Base-by-base conservation (phyloP, 1,140 invertebrate genomes). In the Neuroterus valhalla region DNA sequence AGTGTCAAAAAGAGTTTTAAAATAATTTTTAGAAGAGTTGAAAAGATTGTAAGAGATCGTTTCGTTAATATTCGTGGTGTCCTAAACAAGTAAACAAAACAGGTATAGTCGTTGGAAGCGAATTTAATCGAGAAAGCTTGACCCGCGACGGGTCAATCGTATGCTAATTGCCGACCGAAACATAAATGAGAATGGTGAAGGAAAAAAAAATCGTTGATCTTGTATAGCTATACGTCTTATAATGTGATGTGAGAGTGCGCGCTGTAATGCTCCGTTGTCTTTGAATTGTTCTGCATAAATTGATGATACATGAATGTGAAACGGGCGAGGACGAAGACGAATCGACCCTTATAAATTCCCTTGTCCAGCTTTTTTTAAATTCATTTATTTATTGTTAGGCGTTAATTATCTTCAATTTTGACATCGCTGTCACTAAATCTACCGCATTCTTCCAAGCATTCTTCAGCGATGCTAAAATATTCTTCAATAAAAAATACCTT, bases 231-330 rank as follows among this genome's bases (percentile, higher is more conserved):
- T 44, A 21, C 43, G 26, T 62, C 31, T n/a, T 26, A 23, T 23
- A 26, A 43, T 43, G 48, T 55, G 43, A 19, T 23, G 80, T 79
- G 82, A 81, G 81, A 82, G 75, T 70, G 80, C 81, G 81, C 79
- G 79, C 80, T 78, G 83, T 88, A 89, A 89, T 89, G 86, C 86
- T 80, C 83, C 84, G 84, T 86, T 84, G 86, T 89, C 85, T 87
- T 88, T 88, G 87, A 88, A 89, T 89, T 87, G 88, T 89, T 89
- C 88, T 89, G 87, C 88, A 89, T 89, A 89, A 89, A 89, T 89
- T 89, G 86, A 88, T 89, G 87, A 89, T 88, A 85, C 83, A 85
- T 84, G n/a, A 46, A n/a, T 46, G n/a, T 68, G 45, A 46, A 46
- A n/a, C n/a, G n/a, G 12, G n/a, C 15, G 14, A 38, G 75, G 86